Evolutionary conservation across 2,888 invertebrate genomes (phyloP).

Genomic region (Crossocerus cetratus): DNA sequence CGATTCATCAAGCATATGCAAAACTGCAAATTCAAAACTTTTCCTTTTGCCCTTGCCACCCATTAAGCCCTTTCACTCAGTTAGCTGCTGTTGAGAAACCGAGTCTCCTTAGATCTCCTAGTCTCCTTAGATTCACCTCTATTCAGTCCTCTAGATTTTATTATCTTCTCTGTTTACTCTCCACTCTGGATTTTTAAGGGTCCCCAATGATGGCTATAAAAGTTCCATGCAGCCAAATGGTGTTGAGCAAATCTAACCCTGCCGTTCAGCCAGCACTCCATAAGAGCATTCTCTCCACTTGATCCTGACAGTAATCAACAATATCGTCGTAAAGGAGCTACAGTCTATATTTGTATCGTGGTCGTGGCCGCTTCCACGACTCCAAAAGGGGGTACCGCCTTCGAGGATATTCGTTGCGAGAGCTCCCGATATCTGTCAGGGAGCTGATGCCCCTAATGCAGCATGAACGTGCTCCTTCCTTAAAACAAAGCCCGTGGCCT

Average conservation of each 20-base stretch:
- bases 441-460: not conserved
- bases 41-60: slow-evolving; percentile 31
- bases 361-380: slow-evolving; percentile 15
- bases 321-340: slow-evolving; percentile 13
- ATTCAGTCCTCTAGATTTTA: not conserved
- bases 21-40: slow-evolving; percentile 37
- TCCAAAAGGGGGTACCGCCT: slow-evolving; percentile 13
- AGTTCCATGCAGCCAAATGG: not conserved
- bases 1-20: slow-evolving; percentile 23
- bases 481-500: slow-evolving; percentile 26
- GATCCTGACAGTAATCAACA: slow-evolving; percentile 23
- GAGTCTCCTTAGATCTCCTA: slow-evolving; percentile 19
- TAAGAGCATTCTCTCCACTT: slow-evolving; percentile 19
- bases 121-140: slow-evolving; percentile 4
- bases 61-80: slow-evolving; percentile 44
- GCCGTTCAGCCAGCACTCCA: slow-evolving; percentile 23
- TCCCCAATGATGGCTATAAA: not conserved
- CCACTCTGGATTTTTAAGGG: not conserved
- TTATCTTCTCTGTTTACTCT: slow-evolving; percentile 6
- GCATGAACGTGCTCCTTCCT: not conserved
- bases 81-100: slow-evolving; percentile 10
- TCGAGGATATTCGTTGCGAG: slow-evolving; percentile 15
- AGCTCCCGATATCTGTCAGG: not conserved
- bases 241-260: not conserved
- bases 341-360: slow-evolving; percentile 11